Evolutionary conservation across 2,113 vertebrate species (phyloP).

Genomic region (Poecile atricapillus): DNA sequence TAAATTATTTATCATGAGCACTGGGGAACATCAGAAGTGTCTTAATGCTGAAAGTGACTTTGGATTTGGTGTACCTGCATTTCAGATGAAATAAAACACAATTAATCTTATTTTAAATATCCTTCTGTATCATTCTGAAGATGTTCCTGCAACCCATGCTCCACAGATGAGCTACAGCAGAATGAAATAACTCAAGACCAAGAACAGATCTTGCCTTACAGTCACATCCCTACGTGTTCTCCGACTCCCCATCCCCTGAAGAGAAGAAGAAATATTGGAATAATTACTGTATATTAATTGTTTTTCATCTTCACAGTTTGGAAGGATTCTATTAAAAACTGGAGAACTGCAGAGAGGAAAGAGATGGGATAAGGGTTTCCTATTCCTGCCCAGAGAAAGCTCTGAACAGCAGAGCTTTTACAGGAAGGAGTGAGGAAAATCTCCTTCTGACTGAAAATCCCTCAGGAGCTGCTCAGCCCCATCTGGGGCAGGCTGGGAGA

Average conservation of each 20-base stretch:
- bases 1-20: background rate
- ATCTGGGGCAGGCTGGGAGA: background rate
- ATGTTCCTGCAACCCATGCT: background rate
- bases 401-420: background rate
- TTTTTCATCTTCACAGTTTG: background rate
- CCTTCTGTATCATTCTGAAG: background rate
- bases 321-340: background rate
- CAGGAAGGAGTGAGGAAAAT: background rate
- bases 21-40: background rate
- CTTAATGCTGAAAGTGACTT: constrained; percentile 43
- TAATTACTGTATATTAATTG: background rate
- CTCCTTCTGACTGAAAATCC: background rate
- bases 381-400: background rate
- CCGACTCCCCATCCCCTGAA: background rate
- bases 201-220: background rate
- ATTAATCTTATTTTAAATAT: background rate
- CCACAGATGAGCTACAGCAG: background rate
- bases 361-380: background rate
- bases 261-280: background rate
- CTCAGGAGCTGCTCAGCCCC: background rate
- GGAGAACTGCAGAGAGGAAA: background rate
- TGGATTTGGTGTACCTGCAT: background rate
- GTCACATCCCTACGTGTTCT: background rate
- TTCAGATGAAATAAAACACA: background rate
- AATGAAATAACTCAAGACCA: background rate